Percentiles rank a stretch among this genome's conserved stretches.
Evolutionary conservation across 2,888 invertebrate species (phyloP).

Genomic region (Neoitamus cyanurus): DNA sequence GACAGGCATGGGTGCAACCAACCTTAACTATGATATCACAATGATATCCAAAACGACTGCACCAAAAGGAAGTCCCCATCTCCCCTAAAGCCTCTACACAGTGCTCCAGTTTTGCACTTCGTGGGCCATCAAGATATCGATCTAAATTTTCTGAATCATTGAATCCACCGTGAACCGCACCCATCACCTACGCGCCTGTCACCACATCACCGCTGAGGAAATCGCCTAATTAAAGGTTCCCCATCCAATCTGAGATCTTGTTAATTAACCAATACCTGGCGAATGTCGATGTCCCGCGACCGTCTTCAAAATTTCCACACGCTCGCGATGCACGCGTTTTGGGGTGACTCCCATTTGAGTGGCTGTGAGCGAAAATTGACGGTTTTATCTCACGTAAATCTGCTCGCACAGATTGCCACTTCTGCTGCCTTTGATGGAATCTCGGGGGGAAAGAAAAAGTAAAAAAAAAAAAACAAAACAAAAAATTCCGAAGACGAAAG

Average conservation of each 20-base stretch:
- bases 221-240: background rate
- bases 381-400: conserved; percentile 1
- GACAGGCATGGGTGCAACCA: no score
- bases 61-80: background rate
- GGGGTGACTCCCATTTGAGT: background rate
- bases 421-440: background rate
- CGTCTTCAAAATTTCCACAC: background rate
- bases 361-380: background rate
- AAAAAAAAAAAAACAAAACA: background rate
- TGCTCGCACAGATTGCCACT: conserved; percentile 1
- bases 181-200: background rate
- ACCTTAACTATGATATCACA: no score
- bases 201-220: background rate
- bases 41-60: background rate
- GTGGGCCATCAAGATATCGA: background rate
- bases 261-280: background rate
- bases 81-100: background rate
- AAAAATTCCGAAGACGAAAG: background rate
- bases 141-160: background rate
- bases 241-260: background rate
- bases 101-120: background rate
- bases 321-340: background rate
- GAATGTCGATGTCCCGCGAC: background rate
- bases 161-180: background rate
- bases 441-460: background rate